Base-by-base conservation (phyloP, 2,888 invertebrate genomes). In the Cabera pusaria region DNA sequence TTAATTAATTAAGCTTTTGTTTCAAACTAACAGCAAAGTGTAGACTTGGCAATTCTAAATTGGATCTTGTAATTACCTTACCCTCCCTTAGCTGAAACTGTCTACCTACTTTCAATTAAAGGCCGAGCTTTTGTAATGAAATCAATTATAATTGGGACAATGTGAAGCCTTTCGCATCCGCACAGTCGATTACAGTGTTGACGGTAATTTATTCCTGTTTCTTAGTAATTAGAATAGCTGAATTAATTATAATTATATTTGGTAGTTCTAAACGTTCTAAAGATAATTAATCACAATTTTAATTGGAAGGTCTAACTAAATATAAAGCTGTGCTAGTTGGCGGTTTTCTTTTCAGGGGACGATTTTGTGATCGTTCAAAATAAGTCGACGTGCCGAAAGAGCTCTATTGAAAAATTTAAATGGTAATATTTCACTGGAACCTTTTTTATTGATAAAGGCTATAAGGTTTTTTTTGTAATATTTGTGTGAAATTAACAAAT, bases 1-100 rank as follows among this genome's bases (percentile, higher is more conserved):
- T 86, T 87, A 88, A 88, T 88, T 88, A 88, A 87, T 88, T 88
- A 87, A 88, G 87, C 86, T 87, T 86, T 87, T 88, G 88, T 88
- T 87, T 87, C 86, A 85, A 88, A 88, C 88, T 88, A 87, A 84
- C 87, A 85, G 87, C 86, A 85, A 86, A 86, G 86, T 87, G 87
- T 88, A 87, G 85, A 88, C 85, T 86, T 86, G 87, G 87, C 87
- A 88, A 87, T 86, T 86, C 87, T 85, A 87, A 88, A 88, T 88
- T 88, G 87, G 87, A 86, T 88, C 87, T 86, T 85, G 87, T 88
- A 88, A 88, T 88, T 87, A 87, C 86, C 86, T 78, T 84, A 77
- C 83, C 84, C 83, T 80, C 83, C 77, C 76, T 79, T 81, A 80
- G 72, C 74, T 72, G 78, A 77, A 81, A 81, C 80, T 81, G 85